phyloP scores from a whole-genome alignment of 2,888 invertebrate species.

The Leptopilina syphax region DNA sequence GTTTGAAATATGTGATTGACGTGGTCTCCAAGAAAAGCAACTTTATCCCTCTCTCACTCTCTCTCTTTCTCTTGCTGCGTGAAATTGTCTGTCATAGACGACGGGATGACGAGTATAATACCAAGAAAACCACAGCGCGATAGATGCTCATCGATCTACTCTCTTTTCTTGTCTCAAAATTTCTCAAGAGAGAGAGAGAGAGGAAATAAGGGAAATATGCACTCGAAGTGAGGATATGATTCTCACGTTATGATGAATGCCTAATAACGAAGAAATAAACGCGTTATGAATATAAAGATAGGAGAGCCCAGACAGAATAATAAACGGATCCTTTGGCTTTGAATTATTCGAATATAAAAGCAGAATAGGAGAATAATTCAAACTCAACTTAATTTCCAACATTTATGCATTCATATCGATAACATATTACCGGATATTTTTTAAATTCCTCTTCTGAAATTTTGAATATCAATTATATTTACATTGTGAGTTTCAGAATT shows the following conservation, averaged over 20 bases:
- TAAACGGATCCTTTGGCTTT: constrained; percentile 15
- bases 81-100: constrained; percentile 51
- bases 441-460: not conserved
- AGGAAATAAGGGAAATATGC: constrained; percentile 23
- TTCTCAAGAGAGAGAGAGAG: not conserved
- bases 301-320: constrained; percentile 11
- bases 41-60: constrained; percentile 25
- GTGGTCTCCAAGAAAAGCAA: constrained; percentile 40
- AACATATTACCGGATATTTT: not conserved
- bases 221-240: constrained; percentile 10
- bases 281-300: constrained; percentile 31
- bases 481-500: no score
- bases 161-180: constrained; percentile 37
- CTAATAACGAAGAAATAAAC: constrained; percentile 32
- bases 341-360: constrained; percentile 8
- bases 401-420: not conserved
- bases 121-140: constrained; percentile 42
- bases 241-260: constrained; percentile 27
- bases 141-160: constrained; percentile 45
- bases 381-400: not conserved
- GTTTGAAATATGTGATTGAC: constrained; percentile 42
- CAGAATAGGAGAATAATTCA: not conserved
- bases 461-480: no score
- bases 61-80: constrained; percentile 31
- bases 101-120: constrained; percentile 34